Percentiles rank a stretch among this genome's conserved stretches.
phyloP scores from a whole-genome alignment of 2,888 invertebrate genomes.

The Synergus itoensis region DNA sequence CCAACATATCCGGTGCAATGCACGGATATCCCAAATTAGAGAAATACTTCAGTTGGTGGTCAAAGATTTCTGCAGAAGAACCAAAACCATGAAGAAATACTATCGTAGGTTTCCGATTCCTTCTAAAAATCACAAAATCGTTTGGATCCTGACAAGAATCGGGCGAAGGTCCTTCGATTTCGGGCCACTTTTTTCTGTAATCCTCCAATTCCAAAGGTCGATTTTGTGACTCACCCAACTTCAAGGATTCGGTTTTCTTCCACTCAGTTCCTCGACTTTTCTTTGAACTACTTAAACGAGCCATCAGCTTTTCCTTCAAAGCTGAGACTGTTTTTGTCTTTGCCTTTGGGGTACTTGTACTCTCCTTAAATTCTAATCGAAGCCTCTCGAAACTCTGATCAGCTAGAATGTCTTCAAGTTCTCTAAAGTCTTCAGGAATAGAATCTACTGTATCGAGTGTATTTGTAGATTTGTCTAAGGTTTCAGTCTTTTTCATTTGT shows the following conservation, averaged over 20 bases:
- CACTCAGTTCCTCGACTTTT: conserved; percentile 41
- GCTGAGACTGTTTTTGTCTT: conserved; percentile 65
- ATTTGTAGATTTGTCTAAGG: conserved; percentile 43
- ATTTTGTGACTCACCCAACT: conserved; percentile 46
- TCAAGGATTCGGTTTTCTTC: conserved; percentile 8
- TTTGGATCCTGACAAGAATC: conserved; percentile 42
- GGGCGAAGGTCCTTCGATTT: conserved; percentile 45
- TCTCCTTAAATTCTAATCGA: conserved; percentile 62
- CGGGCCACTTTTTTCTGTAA: conserved; percentile 59
- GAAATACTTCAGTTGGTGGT: conserved; percentile 81
- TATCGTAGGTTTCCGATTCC: conserved; percentile 79
- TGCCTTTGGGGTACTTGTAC: conserved; percentile 53
- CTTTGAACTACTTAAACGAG: conserved; percentile 52
- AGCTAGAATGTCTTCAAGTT: conserved; percentile 58
- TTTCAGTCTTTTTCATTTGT: conserved; percentile 24
- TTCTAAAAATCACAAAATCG: conserved; percentile 63
- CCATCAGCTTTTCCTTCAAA: conserved; percentile 62
- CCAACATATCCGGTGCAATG: conserved; percentile 84
- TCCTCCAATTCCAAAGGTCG: conserved; percentile 61
- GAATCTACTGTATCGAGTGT: conserved; percentile 45
- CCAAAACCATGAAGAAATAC: conserved; percentile 85
- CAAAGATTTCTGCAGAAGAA: conserved; percentile 83
- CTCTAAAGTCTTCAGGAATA: conserved; percentile 46
- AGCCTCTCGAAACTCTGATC: conserved; percentile 64
- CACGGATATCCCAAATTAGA: conserved; percentile 81